Conservation (phyloP, 2,113 vertebrate species). For the Tachysurus vachellii region DNA sequence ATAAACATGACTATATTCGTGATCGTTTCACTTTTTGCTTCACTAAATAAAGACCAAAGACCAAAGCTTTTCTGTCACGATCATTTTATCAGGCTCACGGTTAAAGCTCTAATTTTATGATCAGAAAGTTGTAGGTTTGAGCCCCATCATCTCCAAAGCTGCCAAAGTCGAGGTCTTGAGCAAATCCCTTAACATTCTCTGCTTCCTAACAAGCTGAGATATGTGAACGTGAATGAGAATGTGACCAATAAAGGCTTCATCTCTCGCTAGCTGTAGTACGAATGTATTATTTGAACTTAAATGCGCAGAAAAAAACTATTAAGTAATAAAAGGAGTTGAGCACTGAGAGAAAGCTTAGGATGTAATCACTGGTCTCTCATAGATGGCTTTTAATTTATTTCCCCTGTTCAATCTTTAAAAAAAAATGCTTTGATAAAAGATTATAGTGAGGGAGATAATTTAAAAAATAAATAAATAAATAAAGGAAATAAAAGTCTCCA, state of each 20-base stretch:
- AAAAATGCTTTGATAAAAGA: slow-evolving; percentile 21
- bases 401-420: slow-evolving; percentile 17
- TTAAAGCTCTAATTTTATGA: too few species aligned
- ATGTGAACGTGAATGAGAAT: too few species aligned
- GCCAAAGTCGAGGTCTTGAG: too few species aligned
- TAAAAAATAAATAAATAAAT: too few species aligned
- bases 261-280: not conserved
- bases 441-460: slow-evolving; percentile 39
- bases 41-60: not conserved
- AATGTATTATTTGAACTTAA: not conserved
- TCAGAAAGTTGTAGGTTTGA: too few species aligned
- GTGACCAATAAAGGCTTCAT: not conserved
- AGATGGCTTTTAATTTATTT: slow-evolving; percentile 20
- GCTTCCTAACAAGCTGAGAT: too few species aligned
- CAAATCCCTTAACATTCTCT: too few species aligned
- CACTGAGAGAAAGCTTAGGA: not conserved
- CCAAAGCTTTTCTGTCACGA: not conserved
- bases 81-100: too few species aligned
- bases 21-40: not conserved
- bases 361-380: slow-evolving; percentile 21
- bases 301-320: not conserved
- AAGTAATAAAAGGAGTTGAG: not conserved
- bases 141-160: too few species aligned
- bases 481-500: not conserved
- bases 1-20: too few species aligned